A percentile compares a stretch with the other conserved stretches of the same genome.
Evolutionary conservation across 92 coral and sea anemone genomes (phyloP).

Genomic region (Diadumene lineata): DNA sequence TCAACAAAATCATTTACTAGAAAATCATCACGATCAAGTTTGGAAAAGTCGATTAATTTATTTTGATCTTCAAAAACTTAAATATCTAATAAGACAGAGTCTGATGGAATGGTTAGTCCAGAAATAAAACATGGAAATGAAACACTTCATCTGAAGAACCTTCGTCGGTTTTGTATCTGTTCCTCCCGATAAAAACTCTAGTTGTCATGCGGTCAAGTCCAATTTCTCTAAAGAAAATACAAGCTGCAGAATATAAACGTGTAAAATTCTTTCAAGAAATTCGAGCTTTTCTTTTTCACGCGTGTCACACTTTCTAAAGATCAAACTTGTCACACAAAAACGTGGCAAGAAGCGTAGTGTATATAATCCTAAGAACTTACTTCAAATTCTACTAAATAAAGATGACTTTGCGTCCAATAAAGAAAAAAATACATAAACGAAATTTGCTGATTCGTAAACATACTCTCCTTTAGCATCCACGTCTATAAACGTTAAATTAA

Average conservation of each 20-base stretch:
- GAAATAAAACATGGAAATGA: background rate
- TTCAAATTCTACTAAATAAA: constrained; percentile 1
- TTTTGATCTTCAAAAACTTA: constrained; percentile 11
- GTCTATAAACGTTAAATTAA: background rate
- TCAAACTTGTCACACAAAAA: constrained; percentile 13
- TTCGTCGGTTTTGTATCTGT: background rate
- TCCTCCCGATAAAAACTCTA: background rate
- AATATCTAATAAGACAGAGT: constrained; percentile 14
- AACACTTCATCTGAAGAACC: background rate
- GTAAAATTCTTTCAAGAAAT: background rate
- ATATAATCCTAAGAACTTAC: background rate
- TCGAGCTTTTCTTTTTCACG: background rate
- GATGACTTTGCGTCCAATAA: background rate
- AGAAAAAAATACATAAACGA: background rate
- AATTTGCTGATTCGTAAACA: background rate
- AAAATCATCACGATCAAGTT: background rate
- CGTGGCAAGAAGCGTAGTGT: background rate
- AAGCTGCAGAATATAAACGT: too few species aligned
- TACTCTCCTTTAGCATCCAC: background rate
- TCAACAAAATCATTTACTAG: background rate
- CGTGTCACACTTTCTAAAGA: background rate
- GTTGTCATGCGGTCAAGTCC: too few species aligned
- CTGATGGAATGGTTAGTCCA: background rate
- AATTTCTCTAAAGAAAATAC: too few species aligned
- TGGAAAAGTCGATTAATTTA: constrained; percentile 5